These are phyloP conservation scores for Bactericera cockerelli DNA, from an alignment of 1,140 invertebrate species.

Conservation along the genomic window DNA sequence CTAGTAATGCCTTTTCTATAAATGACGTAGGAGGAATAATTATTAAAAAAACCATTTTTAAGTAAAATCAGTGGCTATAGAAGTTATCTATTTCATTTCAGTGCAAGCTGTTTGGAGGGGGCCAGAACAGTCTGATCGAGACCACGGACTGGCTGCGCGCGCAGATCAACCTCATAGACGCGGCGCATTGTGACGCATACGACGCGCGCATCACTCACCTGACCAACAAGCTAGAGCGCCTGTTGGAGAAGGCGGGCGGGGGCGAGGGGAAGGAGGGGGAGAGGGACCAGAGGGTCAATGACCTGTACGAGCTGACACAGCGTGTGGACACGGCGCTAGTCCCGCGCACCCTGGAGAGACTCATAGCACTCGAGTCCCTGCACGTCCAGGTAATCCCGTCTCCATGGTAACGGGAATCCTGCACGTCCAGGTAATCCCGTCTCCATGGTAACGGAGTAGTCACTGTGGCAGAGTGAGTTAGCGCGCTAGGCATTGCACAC, in stretches of 20 bases:
- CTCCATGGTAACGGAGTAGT: too few species aligned
- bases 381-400: too few species aligned
- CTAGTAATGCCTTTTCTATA: too few species aligned
- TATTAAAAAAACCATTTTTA: too few species aligned
- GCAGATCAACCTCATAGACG: neutral
- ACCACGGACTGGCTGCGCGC: neutral
- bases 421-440: too few species aligned
- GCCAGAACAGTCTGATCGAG: constrained; percentile 4
- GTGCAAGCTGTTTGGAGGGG: neutral
- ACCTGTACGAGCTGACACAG: neutral
- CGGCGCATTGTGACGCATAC: neutral
- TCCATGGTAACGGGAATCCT: too few species aligned
- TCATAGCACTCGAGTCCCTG: neutral
- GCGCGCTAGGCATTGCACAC: too few species aligned
- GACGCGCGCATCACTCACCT: constrained; percentile 1
- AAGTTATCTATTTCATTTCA: neutral
- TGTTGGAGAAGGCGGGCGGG: neutral
- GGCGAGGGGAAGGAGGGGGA: neutral
- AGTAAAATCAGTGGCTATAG: too few species aligned
- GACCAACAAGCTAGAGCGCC: neutral
- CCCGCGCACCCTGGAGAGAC: neutral
- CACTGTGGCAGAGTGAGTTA: too few species aligned
- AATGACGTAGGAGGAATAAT: too few species aligned
- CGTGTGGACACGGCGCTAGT: neutral
- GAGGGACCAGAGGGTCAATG: neutral